Evolutionary conservation across 2,797 vertebrate species (phyloP).

Genomic region (Hydrolagus colliei): DNA sequence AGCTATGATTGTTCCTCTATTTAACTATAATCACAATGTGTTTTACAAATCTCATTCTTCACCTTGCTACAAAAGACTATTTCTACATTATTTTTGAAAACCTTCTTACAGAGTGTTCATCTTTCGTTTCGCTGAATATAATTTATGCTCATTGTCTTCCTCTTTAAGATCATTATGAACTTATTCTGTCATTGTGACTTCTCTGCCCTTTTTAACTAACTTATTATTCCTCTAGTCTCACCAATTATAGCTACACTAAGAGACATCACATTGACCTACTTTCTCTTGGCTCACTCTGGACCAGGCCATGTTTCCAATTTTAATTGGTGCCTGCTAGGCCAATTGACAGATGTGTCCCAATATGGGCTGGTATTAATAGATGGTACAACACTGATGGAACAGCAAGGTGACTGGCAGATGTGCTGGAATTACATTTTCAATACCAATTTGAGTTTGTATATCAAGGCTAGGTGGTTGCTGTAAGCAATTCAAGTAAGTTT

Average conservation of each 20-base stretch:
- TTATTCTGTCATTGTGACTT: constrained; percentile 25
- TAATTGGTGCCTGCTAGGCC: not conserved
- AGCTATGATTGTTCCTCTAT: not conserved
- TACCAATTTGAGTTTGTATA: not conserved
- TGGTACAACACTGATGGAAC: not conserved
- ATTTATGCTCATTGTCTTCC: not conserved
- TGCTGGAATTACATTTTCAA: not conserved
- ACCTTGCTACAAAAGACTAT: not conserved
- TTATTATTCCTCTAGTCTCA: constrained; percentile 25
- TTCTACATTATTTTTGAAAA: not conserved
- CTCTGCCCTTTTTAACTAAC: constrained; percentile 14
- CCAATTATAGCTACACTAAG: constrained; percentile 21
- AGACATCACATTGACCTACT: constrained; percentile 12
- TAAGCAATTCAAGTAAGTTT: not conserved
- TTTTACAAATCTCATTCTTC: not conserved
- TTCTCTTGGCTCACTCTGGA: not conserved
- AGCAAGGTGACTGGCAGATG: not conserved
- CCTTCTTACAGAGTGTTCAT: not conserved
- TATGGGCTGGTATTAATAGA: not conserved
- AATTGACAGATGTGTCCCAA: not conserved
- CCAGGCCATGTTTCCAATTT: constrained; percentile 17
- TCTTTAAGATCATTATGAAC: constrained; percentile 11
- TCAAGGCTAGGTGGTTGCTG: not conserved
- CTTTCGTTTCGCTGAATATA: constrained; percentile 9
- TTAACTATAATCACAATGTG: not conserved